Conservation (phyloP, 2,797 vertebrate species). For the Micrastur ruficollis region DNA sequence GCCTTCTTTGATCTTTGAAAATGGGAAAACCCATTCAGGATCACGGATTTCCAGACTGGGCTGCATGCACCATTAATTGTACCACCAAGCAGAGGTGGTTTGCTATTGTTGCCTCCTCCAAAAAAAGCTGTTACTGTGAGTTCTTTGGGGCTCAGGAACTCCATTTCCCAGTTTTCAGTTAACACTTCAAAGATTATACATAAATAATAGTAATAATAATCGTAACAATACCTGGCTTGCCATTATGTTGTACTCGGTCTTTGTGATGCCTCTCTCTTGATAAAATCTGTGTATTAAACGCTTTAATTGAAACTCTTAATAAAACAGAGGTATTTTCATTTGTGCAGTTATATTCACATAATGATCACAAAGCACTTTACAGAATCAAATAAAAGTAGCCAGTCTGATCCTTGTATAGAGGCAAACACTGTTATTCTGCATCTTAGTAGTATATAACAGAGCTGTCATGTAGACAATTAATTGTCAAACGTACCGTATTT, state of each 20-base stretch:
- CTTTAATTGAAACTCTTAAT: slow-evolving; percentile 14
- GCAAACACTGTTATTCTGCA: background rate
- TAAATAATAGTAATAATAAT: slow-evolving; percentile 6
- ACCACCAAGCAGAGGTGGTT: background rate
- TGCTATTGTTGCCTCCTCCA: background rate
- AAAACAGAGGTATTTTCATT: background rate
- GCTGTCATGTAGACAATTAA: background rate
- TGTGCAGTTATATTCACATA: background rate
- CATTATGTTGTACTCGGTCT: background rate
- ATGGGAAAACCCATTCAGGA: background rate
- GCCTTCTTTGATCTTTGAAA: slow-evolving; percentile 1
- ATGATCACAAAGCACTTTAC: background rate
- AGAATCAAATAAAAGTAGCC: background rate
- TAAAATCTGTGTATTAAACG: slow-evolving; percentile 27
- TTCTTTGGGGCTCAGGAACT: background rate
- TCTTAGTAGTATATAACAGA: background rate
- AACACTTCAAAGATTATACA: background rate
- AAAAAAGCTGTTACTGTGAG: background rate
- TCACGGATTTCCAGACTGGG: background rate
- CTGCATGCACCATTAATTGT: background rate
- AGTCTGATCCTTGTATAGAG: background rate
- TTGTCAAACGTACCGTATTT: background rate
- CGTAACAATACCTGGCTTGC: background rate
- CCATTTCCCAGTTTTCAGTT: background rate
- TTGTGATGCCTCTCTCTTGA: background rate